phyloP scores from a whole-genome alignment of 92 coral and sea anemone species.

The Galaxea fascicularis region DNA sequence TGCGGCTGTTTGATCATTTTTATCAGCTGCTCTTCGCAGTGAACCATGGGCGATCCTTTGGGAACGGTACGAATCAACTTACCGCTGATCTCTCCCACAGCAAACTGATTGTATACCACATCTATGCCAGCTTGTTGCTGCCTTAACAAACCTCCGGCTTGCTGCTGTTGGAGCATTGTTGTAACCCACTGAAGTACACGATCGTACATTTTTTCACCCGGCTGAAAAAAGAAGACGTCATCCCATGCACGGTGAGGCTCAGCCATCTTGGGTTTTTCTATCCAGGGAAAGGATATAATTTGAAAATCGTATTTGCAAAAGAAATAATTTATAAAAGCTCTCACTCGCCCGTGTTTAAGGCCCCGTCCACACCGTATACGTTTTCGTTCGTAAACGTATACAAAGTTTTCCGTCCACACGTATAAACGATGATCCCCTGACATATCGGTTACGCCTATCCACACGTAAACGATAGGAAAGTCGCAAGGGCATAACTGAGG shows the following conservation, averaged over 20 bases:
- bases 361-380: too few relatives aligned
- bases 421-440: too few relatives aligned
- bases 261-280: too few relatives aligned
- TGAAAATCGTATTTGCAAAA: background rate
- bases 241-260: background rate
- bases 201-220: background rate
- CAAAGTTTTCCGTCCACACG: too few relatives aligned
- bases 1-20: background rate
- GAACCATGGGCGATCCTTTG: background rate
- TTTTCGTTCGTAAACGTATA: too few relatives aligned
- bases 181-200: background rate
- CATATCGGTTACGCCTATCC: too few relatives aligned
- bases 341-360: too few relatives aligned
- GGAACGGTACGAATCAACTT: background rate
- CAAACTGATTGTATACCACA: background rate
- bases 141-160: background rate
- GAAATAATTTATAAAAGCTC: too few relatives aligned
- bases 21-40: slow-evolving; percentile 1
- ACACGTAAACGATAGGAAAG: too few relatives aligned
- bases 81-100: background rate
- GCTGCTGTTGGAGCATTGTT: background rate
- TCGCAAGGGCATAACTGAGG: too few relatives aligned
- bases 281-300: background rate
- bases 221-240: background rate
- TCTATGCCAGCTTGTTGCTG: background rate